phyloP scores from a whole-genome alignment of 2,888 invertebrate genomes.

The Hartigia nigra region DNA sequence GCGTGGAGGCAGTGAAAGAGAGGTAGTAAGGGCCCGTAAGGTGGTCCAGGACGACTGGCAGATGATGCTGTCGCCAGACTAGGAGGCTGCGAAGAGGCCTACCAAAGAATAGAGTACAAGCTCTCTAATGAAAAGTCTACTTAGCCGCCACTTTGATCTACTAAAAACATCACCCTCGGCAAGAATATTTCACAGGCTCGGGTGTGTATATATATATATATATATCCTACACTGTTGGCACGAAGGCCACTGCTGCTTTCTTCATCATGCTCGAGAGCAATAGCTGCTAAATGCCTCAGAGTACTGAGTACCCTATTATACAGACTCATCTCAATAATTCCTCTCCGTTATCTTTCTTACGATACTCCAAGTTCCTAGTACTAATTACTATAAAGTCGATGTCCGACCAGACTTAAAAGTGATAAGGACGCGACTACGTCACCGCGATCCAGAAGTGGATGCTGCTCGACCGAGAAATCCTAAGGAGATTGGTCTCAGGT shows the following conservation, averaged over 20 bases:
- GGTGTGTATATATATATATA: neutral
- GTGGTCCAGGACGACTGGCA: neutral
- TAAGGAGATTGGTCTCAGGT: neutral
- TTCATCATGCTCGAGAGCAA: neutral
- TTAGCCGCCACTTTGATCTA: constrained; percentile 53
- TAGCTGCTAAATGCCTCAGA: neutral
- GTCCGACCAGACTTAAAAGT: neutral
- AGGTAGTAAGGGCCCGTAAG: constrained; percentile 11
- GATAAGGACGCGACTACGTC: neutral
- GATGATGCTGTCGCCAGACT: neutral
- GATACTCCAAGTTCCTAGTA: neutral
- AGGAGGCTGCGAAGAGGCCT: constrained; percentile 8
- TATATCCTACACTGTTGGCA: neutral
- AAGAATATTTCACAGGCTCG: constrained; percentile 16
- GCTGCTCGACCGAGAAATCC: neutral
- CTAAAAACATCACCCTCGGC: constrained; percentile 33
- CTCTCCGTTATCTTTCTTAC: neutral
- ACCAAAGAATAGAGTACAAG: constrained; percentile 44
- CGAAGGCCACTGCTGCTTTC: neutral
- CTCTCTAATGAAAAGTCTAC: constrained; percentile 54
- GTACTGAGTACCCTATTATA: neutral
- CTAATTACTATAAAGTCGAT: neutral
- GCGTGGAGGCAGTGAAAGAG: constrained; percentile 28
- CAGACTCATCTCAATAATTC: neutral
- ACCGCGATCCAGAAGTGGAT: neutral